Evolutionary conservation across 2,888 invertebrate species (phyloP).

Genomic region (Napeogenes sylphis): DNA sequence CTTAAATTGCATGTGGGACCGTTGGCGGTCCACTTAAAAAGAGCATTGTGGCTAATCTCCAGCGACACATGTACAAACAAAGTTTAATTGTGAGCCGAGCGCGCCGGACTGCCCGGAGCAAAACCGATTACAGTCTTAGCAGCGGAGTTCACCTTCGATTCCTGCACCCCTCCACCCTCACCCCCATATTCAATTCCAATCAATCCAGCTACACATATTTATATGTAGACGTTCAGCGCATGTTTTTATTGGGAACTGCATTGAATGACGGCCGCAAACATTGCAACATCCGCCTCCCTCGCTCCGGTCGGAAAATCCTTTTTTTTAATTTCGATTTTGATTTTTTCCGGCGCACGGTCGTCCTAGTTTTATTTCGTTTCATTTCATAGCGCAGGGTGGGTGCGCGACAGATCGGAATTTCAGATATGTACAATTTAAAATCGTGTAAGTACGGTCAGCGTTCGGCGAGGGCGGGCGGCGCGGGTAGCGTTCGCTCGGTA

Average conservation of each 20-base stretch:
- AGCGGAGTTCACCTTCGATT: conserved; percentile 72
- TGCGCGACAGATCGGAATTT: conserved; percentile 78
- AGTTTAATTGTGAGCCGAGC: conserved; percentile 74
- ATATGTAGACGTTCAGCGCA: conserved; percentile 65
- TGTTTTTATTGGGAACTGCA: conserved; percentile 76
- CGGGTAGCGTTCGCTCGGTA: conserved; percentile 57
- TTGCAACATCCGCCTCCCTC: conserved; percentile 68
- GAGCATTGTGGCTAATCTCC: conserved; percentile 75
- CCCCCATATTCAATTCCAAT: conserved; percentile 76
- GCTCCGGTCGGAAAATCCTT: conserved; percentile 62
- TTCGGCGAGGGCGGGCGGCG: conserved; percentile 44
- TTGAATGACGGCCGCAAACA: conserved; percentile 76
- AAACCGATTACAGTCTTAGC: conserved; percentile 78
- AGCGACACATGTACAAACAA: conserved; percentile 77
- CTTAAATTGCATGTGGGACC: conserved; percentile 72
- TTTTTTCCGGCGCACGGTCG: conserved; percentile 72
- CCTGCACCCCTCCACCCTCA: conserved; percentile 44
- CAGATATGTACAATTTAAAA: conserved; percentile 79
- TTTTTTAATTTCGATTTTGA: conserved; percentile 78
- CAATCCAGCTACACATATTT: conserved; percentile 74
- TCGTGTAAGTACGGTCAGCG: conserved; percentile 77
- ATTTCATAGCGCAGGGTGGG: conserved; percentile 77
- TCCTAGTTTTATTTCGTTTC: conserved; percentile 76
- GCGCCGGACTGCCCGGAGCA: conserved; percentile 55
- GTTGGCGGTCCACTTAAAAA: conserved; percentile 73